Base-by-base conservation (phyloP, 2,113 vertebrate species). In the Apus apus region DNA sequence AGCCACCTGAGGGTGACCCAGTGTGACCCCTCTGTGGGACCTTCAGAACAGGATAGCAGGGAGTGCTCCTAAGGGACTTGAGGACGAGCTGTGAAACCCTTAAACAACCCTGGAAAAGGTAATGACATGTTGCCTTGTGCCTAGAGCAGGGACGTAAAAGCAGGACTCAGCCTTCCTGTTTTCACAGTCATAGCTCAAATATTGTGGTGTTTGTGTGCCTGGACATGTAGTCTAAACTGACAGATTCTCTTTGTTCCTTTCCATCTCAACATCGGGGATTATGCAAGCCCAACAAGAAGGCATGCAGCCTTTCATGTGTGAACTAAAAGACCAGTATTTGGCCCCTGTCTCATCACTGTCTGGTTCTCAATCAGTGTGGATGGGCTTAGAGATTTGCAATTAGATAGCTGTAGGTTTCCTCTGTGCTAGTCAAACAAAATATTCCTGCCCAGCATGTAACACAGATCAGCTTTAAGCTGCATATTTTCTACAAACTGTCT, bases 41-140 rank as follows among this genome's bases (percentile, higher is more conserved):
- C 23, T 74, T 89, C 43, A 66, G 64, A 80, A 54, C 21, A 17
- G 6, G 1, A 8, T 1, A 2, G 18, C 5, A 87, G n/a, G 48
- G 25, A 16, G 17, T 25, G 6, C 6, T 54, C 18, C 11, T 32
- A 43, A 76, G 4, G 14, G 7, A 70, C 72, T 66, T 70, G 11
- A 89, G 14, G 9, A 76, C 30, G 7, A 84, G 13, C 25, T 74
- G 15, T 38, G 20, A 71, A 89, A 75, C 10, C 7, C 22, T 58
- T 70, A 10, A 53, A 73, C 74, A 72, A 14, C 5, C 1, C 11
- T 73, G 23, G 29, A 40, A 86, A 75, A 88, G 27, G 21, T 34
- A 61, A 40, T 2, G 5, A 7, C 19, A 40, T 0, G 0, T 60
- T 67, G 17, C 14, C 27, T 48, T 62, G 26, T 8, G 19, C 43